Base-by-base conservation (phyloP, 2,888 invertebrate genomes). In the Drosophila melanosoma region DNA sequence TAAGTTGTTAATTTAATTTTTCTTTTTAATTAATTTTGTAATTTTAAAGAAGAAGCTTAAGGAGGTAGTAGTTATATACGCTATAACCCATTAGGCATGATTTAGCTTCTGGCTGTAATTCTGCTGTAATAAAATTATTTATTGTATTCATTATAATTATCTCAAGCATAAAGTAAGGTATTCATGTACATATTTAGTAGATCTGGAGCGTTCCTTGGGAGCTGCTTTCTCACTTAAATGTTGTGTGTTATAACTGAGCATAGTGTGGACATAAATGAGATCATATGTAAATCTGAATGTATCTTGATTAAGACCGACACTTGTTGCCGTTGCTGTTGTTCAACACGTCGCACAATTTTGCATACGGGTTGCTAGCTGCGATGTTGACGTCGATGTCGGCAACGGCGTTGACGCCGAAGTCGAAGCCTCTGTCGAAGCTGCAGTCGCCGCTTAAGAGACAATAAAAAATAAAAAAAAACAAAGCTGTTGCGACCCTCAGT, bases 281-380 rank as follows among this genome's bases (percentile, higher is more conserved):
- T 10, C 52, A 54, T 26, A 69, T 60, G 54, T 66, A 57, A 58
- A 65, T 62, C 29, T 68, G 63, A 56, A 71, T 73, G 58, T 81
- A n/a, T 74, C 58, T 87, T 89, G 83, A 91, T 90, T 90, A 90
- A 87, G 85, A 87, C 65, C 79, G 90, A 85, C 90, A 82, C 81
- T 78, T 83, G 71, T 60, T 61, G 68, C 59, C 60, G 74, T 12
- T 60, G 67, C 61, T 62, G 71, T 67, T 71, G 63, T 63, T 67
- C 59, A 72, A 63, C 71, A 74, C 69, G 74, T 65, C 64, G 69
- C 69, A 65, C 59, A 72, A 70, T 78, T 82, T 76, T 83, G 82
- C 85, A 83, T 83, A 84, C 74, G 74, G 56, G 68, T 64, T 70
- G 65, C 26, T 52, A 45, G 59, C 69, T 29, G 69, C 69, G 59